phyloP scores from a whole-genome alignment of 2,888 invertebrate genomes.

The Boloria selene region DNA sequence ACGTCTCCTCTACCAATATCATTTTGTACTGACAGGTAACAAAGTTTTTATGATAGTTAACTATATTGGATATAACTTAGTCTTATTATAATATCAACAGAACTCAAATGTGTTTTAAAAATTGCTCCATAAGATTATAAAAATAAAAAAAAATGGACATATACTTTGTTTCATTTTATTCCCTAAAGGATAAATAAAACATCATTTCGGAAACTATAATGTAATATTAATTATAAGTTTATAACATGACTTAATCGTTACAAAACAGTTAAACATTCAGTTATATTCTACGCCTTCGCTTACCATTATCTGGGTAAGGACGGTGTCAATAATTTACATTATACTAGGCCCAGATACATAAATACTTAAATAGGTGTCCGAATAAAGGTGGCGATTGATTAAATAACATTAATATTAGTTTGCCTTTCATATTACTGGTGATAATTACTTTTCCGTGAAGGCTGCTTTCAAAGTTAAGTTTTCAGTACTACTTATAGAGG shows the following conservation, averaged over 20 bases:
- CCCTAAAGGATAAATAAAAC: conserved; percentile 45
- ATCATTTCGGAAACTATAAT: conserved; percentile 73
- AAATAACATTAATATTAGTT: conserved; percentile 3
- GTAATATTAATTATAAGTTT: conserved; percentile 80
- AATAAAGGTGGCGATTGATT: not conserved
- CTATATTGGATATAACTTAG: too few relatives aligned
- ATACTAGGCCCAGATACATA: conserved; percentile 75
- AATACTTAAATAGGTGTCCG: conserved; percentile 21
- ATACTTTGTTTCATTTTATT: too few relatives aligned
- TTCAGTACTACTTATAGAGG: too few relatives aligned
- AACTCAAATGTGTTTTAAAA: too few relatives aligned
- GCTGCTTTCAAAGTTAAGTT: too few relatives aligned
- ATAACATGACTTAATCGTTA: conserved; percentile 81
- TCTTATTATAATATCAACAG: too few relatives aligned
- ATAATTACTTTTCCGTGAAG: too few relatives aligned
- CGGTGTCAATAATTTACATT: conserved; percentile 79
- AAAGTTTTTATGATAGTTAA: too few relatives aligned
- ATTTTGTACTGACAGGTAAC: too few relatives aligned
- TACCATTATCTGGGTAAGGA: conserved; percentile 79
- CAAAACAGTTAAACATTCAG: conserved; percentile 78
- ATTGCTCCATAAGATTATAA: too few relatives aligned
- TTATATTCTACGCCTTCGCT: conserved; percentile 72
- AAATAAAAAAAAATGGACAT: too few relatives aligned
- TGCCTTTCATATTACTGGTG: not conserved
- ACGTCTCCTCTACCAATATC: too few relatives aligned